Evolutionary conservation across 53 echinoderm and acorn worm genomes (phyloP), one percentile per base, ranked within the genome.

Genomic region (Holothuria leucospilota): DNA sequence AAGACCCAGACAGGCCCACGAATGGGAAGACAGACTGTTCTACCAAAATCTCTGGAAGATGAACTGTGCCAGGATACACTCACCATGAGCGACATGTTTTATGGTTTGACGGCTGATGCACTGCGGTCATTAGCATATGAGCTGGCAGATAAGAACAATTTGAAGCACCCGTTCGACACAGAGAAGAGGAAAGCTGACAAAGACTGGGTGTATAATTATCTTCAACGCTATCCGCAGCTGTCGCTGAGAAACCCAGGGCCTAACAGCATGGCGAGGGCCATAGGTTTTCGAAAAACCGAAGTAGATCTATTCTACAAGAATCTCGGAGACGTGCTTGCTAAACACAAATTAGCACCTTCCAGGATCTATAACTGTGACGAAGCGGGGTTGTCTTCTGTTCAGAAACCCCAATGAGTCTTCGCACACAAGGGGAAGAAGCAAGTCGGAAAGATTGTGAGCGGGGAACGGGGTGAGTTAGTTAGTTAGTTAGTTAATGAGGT

Each of bases 361-460:
- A 69, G 69, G 30, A 69, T 69, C 6, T 69, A 69, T 69, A 39
- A 69, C 13, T 69, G 39, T 69, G 69, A 69, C 25, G 69, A 29
- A 29, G 39, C 69, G 28, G 69, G 69, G 29, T 11, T 69, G 11
- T 28, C 5, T n/a, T 28, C 30, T 24, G 69, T 69, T 28, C 69
- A 69, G 29, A 69, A 69, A 69, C 69, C 69, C 11, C 69, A 69
- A 24, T 16, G 23, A 18, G 34, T 69, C 9, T 69, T 69, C 8
- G 69, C 69, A 69, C 7, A 66, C 10, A 66, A 65, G n/a, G n/a
- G n/a, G 1, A 66, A 66, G n/a, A 16, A 21, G 14, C 15, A 66
- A 23, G 69, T 69, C n/a, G 67, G 67, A 66, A 66, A 65, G 14
- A 14, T 26, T 26, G n/a, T 24, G 65, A 65, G 11, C 26, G 69